A percentile compares a stretch with the other conserved stretches of the same genome.
Evolutionary conservation across 2,797 vertebrate genomes (phyloP).

Genomic region (Micrastur ruficollis): DNA sequence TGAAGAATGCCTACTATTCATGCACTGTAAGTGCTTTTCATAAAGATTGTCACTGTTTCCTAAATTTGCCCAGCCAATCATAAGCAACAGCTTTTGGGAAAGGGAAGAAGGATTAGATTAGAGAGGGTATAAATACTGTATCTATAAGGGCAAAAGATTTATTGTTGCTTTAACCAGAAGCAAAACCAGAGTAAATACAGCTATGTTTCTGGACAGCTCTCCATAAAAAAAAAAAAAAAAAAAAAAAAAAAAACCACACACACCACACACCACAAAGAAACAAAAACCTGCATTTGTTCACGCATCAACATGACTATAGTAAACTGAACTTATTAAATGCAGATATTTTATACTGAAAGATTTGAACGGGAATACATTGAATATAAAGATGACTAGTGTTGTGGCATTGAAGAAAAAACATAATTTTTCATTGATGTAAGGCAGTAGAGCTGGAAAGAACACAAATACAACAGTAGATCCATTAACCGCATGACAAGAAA

Average conservation of each 20-base stretch:
- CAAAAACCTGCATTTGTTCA: not conserved
- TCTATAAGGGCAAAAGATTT: not conserved
- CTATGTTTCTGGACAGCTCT: constrained; percentile 18
- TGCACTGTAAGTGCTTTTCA: not conserved
- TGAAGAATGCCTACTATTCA: constrained; percentile 27
- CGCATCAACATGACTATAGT: not conserved
- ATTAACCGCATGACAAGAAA: constrained; percentile 72
- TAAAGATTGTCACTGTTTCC: not conserved
- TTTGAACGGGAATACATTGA: constrained; percentile 27
- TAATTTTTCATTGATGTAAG: constrained; percentile 71
- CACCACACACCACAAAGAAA: not conserved
- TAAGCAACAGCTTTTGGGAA: not conserved
- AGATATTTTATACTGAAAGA: constrained; percentile 34
- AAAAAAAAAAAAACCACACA: too few species aligned
- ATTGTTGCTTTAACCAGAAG: not conserved
- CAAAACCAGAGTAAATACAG: constrained; percentile 17
- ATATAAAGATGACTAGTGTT: constrained; percentile 65
- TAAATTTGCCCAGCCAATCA: not conserved
- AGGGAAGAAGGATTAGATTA: not conserved
- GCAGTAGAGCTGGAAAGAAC: constrained; percentile 65
- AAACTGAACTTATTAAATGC: constrained; percentile 28
- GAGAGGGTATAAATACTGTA: not conserved
- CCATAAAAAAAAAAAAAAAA: not conserved
- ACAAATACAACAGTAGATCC: constrained; percentile 71
- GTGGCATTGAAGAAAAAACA: constrained; percentile 55